phyloP scores from a whole-genome alignment of 2,113 vertebrate species.

The Nyctibius bracteatus region DNA sequence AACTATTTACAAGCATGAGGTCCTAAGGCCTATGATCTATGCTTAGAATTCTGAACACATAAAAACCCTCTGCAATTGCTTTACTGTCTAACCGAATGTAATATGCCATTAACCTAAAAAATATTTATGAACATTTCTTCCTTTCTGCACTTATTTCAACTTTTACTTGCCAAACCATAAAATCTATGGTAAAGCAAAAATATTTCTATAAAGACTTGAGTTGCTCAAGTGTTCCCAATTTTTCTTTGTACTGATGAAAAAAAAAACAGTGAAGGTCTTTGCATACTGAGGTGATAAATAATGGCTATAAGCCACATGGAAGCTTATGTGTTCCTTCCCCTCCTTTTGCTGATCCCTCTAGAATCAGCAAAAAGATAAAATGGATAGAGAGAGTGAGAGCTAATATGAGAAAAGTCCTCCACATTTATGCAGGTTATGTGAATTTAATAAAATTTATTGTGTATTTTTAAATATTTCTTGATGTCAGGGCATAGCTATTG shows the following conservation, averaged over 20 bases:
- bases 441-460: background rate
- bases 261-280: background rate
- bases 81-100: background rate
- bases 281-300: background rate
- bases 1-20: background rate
- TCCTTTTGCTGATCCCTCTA: background rate
- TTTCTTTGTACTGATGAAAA: background rate
- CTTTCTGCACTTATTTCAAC: background rate
- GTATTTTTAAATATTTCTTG: background rate
- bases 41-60: background rate
- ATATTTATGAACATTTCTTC: background rate
- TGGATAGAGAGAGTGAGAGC: background rate
- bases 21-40: background rate
- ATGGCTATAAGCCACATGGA: background rate
- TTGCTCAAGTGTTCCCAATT: background rate
- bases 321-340: background rate
- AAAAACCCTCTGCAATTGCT: background rate
- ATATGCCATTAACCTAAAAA: background rate
- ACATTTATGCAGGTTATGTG: background rate
- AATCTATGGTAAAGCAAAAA: background rate
- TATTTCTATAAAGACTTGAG: background rate
- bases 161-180: background rate
- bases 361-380: background rate
- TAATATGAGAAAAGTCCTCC: background rate
- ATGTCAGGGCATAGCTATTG: fast-evolving